These are phyloP conservation scores for Micrasema minimum DNA, from an alignment of 1,140 invertebrate species.

Conservation along the genomic window DNA sequence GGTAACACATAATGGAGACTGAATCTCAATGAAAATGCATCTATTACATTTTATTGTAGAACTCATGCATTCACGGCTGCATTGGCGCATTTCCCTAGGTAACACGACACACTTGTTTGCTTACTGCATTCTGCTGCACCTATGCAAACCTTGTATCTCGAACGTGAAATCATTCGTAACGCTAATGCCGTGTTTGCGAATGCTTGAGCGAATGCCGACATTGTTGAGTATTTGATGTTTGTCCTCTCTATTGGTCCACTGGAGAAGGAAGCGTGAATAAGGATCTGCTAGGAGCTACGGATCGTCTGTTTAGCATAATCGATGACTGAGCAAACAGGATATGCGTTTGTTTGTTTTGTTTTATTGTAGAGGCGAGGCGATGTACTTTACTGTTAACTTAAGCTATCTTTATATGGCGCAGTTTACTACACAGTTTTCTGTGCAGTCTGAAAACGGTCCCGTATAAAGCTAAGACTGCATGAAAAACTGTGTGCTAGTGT, in stretches of 20 bases:
- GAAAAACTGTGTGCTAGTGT: too few relatives aligned
- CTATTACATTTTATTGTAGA: slow-evolving; percentile 7
- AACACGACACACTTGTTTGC: slow-evolving; percentile 47
- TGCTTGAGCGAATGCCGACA: slow-evolving; percentile 23
- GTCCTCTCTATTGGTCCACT: slow-evolving; percentile 11
- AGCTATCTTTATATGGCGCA: too few relatives aligned
- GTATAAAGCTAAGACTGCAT: too few relatives aligned
- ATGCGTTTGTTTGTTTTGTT: slow-evolving; percentile 7
- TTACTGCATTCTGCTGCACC: slow-evolving; percentile 20
- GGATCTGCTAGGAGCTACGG: slow-evolving; percentile 12
- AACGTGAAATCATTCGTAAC: slow-evolving; percentile 45
- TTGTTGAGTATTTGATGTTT: slow-evolving; percentile 22
- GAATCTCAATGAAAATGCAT: slow-evolving; percentile 1
- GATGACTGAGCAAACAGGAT: slow-evolving; percentile 37
- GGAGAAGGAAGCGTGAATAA: slow-evolving; percentile 1
- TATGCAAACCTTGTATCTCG: slow-evolving; percentile 44
- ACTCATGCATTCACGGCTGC: slow-evolving; percentile 8
- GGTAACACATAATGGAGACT: slow-evolving; percentile 11
- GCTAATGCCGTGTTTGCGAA: slow-evolving; percentile 42
- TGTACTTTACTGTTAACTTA: not conserved
- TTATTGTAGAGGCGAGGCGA: not conserved
- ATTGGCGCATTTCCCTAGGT: slow-evolving; percentile 9
- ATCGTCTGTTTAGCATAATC: slow-evolving; percentile 33
- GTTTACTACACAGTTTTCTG: too few relatives aligned
- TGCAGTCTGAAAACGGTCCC: too few relatives aligned